phyloP scores from a whole-genome alignment of 1,140 invertebrate genomes.

The Megalopta genalis region DNA sequence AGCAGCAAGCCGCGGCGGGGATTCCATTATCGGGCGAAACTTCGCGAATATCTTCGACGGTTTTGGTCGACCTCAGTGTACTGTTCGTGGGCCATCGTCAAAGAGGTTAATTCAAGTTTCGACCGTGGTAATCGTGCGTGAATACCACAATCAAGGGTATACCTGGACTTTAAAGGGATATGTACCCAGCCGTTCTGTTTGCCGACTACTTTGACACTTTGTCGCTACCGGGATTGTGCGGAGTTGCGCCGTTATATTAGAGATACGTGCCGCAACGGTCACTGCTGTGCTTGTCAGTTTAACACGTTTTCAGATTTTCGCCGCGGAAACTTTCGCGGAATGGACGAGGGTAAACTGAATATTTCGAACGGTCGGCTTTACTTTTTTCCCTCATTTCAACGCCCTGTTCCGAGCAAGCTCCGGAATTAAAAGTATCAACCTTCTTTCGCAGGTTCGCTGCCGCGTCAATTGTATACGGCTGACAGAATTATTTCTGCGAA shows the following conservation, averaged over 20 bases:
- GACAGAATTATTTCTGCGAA: too few species aligned
- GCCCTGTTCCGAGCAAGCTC: too few species aligned
- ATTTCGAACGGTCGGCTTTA: too few species aligned
- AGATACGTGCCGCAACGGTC: not conserved
- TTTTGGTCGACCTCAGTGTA: constrained; percentile 27
- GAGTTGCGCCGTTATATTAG: not conserved
- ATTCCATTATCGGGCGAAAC: constrained; percentile 73
- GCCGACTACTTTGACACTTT: constrained; percentile 31
- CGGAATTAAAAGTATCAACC: too few species aligned
- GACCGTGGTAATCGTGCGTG: constrained; percentile 59
- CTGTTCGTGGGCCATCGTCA: constrained; percentile 35
- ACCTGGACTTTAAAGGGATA: constrained; percentile 32
- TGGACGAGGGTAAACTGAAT: not conserved
- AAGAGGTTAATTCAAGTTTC: constrained; percentile 55
- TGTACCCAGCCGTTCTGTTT: not conserved
- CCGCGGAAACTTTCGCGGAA: not conserved
- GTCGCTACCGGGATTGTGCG: not conserved
- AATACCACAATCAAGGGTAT: constrained; percentile 61
- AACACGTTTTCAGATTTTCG: constrained; percentile 1
- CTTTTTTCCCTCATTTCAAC: too few species aligned
- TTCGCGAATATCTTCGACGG: constrained; percentile 61
- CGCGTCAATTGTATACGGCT: too few species aligned
- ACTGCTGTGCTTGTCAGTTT: not conserved
- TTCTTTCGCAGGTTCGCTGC: too few species aligned
- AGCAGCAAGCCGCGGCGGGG: constrained; percentile 44